A percentile compares a stretch with the other conserved stretches of the same genome.
phyloP scores from a whole-genome alignment of 2,113 vertebrate species.

The Syrrhaptes paradoxus region DNA sequence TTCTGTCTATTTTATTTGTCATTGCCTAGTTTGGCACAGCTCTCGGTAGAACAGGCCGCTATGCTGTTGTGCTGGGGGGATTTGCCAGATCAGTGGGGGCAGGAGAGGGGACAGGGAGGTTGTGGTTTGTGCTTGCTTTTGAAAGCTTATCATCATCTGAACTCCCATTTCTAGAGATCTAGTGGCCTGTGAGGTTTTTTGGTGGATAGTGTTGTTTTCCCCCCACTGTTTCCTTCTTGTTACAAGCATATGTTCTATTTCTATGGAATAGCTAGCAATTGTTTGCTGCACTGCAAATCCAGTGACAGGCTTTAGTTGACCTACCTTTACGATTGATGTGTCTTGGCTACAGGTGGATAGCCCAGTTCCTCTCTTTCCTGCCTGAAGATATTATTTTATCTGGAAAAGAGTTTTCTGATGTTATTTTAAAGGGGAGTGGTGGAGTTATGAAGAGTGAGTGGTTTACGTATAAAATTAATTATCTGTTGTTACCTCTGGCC shows the following conservation, averaged over 20 bases:
- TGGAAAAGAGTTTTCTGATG: neutral
- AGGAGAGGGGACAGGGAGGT: neutral
- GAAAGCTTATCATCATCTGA: neutral
- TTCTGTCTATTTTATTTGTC: neutral
- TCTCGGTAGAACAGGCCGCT: neutral
- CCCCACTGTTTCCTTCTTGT: neutral
- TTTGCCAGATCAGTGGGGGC: neutral
- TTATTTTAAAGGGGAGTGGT: neutral
- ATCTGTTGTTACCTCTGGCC: neutral
- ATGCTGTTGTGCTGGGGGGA: neutral
- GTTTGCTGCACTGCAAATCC: neutral
- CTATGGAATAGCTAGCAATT: neutral
- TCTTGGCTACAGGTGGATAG: neutral
- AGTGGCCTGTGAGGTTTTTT: neutral
- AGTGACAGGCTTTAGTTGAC: neutral
- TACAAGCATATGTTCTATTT: neutral
- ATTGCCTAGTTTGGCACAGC: neutral
- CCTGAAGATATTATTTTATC: neutral
- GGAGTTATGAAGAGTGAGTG: neutral
- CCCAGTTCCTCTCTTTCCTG: neutral
- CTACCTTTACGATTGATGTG: neutral
- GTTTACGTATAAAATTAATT: neutral
- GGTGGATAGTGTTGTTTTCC: neutral
- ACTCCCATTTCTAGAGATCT: neutral
- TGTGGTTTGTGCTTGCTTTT: neutral